A percentile compares a stretch with the other conserved stretches of the same genome.
Evolutionary conservation across 53 echinoderm and acorn worm genomes (phyloP).

Genomic region (Echinarachnius parma): DNA sequence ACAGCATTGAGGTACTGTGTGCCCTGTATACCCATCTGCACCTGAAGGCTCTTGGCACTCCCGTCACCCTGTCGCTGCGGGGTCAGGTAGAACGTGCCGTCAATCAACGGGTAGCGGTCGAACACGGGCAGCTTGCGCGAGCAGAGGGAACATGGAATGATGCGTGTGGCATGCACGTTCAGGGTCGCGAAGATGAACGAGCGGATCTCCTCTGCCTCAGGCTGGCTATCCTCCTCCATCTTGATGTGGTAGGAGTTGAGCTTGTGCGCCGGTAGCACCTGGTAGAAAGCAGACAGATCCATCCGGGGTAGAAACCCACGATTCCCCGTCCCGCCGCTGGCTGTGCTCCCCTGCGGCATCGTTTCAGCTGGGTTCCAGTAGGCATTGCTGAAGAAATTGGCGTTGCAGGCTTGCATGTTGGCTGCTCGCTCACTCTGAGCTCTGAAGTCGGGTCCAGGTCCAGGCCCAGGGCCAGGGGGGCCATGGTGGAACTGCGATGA

Average conservation of each 20-base stretch:
- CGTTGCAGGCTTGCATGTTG: slow-evolving; percentile 33
- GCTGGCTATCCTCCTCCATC: slow-evolving; percentile 91
- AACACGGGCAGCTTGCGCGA: slow-evolving; percentile 80
- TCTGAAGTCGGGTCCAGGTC: slow-evolving; percentile 2
- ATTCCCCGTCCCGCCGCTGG: slow-evolving; percentile 40
- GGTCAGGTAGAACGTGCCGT: slow-evolving; percentile 95
- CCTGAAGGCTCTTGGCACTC: slow-evolving; percentile 57
- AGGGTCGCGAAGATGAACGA: slow-evolving; percentile 85
- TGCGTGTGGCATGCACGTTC: slow-evolving; percentile 65
- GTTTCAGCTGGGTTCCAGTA: slow-evolving; percentile 34
- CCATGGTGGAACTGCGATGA: slow-evolving; percentile 41
- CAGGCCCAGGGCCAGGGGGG: no score
- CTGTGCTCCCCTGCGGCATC: background rate
- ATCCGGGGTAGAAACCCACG: slow-evolving; percentile 81
- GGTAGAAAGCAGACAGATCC: slow-evolving; percentile 88
- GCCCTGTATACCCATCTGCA: slow-evolving; percentile 71
- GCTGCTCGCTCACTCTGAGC: background rate
- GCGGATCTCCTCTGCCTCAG: slow-evolving; percentile 89
- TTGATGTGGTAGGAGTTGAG: slow-evolving; percentile 98
- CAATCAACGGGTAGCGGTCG: slow-evolving; percentile 95
- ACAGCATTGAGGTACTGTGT: slow-evolving; percentile 90
- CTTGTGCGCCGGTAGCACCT: slow-evolving; percentile 89
- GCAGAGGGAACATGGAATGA: slow-evolving; percentile 85
- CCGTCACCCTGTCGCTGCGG: slow-evolving; percentile 89
- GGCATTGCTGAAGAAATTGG: slow-evolving; percentile 36